Evolutionary conservation across 2,797 vertebrate species (phyloP).

Genomic region (Tragopan temminckii): DNA sequence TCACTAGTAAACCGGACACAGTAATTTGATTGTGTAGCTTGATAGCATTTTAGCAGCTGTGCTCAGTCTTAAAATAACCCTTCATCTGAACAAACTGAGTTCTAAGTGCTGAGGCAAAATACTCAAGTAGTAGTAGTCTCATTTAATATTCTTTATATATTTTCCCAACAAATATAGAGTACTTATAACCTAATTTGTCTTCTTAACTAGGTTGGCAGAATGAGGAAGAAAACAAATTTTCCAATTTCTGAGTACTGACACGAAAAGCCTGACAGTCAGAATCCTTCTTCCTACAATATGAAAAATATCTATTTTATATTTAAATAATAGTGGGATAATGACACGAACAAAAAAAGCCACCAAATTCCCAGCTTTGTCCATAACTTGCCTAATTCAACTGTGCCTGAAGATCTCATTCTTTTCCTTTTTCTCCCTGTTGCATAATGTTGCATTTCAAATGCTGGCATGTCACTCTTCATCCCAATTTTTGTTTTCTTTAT

Average conservation of each 20-base stretch:
- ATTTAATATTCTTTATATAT: conserved; percentile 17
- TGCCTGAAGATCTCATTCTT: background rate
- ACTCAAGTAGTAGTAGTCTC: background rate
- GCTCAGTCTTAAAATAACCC: background rate
- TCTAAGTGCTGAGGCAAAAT: background rate
- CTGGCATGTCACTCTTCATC: background rate
- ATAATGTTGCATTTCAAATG: background rate
- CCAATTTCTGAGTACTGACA: background rate
- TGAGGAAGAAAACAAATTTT: conserved; percentile 9
- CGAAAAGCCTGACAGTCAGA: background rate
- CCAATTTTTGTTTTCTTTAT: background rate
- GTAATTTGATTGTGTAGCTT: background rate
- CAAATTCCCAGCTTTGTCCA: background rate
- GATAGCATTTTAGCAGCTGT: background rate
- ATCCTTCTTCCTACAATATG: background rate
- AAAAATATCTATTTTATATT: background rate
- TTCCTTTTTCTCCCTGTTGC: background rate
- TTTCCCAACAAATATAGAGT: conserved; percentile 7
- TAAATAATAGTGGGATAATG: background rate
- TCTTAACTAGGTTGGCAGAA: conserved; percentile 19
- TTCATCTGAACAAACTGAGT: background rate
- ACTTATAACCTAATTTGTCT: conserved; percentile 11
- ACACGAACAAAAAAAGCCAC: background rate
- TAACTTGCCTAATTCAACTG: background rate
- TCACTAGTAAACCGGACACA: background rate